Evolutionary conservation across 2,113 vertebrate genomes (phyloP), one percentile per base, ranked within the genome.

Genomic region (Eptatretus burgeri): DNA sequence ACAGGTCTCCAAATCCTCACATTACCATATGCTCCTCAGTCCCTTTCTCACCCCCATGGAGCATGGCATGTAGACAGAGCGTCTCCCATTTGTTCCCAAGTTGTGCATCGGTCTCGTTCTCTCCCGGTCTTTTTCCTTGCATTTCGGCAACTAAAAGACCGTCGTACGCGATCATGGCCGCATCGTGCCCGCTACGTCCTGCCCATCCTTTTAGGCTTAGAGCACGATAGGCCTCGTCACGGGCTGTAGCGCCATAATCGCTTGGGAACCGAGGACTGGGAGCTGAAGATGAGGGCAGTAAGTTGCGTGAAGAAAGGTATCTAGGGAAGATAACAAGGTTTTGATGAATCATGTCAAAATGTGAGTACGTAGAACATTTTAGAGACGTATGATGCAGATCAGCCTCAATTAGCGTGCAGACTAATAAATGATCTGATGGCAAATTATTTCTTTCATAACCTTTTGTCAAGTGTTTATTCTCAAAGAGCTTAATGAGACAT

Each of bases 141-240:
- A 19, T 8, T 16, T 16, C 53, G 53, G 53, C 53, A n/a, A 16
- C 16, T 67, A 83, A 72, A 66, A 83, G 66, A 0, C 80, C 75
- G 17, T 83, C 81, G 62, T 78, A 63, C 1, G 81, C 82, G 14
- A 84, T 81, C 81, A 84, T 83, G 5, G 81, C 81, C 0, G 82
- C 80, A 0, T 83, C 81, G 1, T 84, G 82, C 13, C 82, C 80
- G 1, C 81, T 79, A 5, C 78, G 73, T 5, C 82, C 82, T 0
- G 76, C 68, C 82, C 82, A 82, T 2, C 77, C 79, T 0, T 72
- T 74, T 68, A 80, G 20, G 1, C 79, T 80, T 73, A 81, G 82
- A 67, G 66, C 69, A 12, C 72, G 71, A 68, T 83, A 84, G 17
- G 49, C 75, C 0, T 67, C 17, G 2, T 83, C 82, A 51, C 81